These are phyloP conservation scores for Mesodorylaimus sp. DNA, from an alignment of 2,888 invertebrate species.

Conservation along the genomic window DNA sequence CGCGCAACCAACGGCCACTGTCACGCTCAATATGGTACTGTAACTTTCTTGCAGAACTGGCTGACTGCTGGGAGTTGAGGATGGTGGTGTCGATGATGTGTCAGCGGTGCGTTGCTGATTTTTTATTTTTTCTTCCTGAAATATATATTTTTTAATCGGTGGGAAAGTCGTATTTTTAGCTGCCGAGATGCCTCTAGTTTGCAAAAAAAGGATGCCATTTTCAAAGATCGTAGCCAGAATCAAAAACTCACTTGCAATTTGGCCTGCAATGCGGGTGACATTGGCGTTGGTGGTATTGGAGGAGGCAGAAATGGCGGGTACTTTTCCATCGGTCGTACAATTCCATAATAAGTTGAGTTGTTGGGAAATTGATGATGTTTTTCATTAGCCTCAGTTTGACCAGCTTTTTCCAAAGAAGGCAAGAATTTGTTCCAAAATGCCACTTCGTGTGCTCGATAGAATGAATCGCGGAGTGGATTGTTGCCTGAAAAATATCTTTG, in stretches of 20 bases:
- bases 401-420: conserved; percentile 21
- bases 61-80: conserved; percentile 9
- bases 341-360: conserved; percentile 24
- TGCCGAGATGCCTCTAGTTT: too few species aligned
- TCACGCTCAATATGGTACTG: conserved; percentile 17
- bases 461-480: conserved; percentile 23
- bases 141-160: too few species aligned
- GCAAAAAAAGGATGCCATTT: too few species aligned
- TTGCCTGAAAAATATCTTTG: conserved; percentile 17
- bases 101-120: not conserved
- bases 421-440: conserved; percentile 28
- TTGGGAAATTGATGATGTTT: conserved; percentile 22
- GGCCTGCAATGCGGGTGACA: conserved; percentile 4
- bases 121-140: conserved; percentile 5
- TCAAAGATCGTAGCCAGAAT: too few species aligned
- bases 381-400: conserved; percentile 16
- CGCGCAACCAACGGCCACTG: conserved; percentile 21
- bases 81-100: conserved; percentile 13
- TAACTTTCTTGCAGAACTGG: conserved; percentile 13
- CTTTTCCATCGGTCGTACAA: conserved; percentile 19
- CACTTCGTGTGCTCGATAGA: conserved; percentile 23
- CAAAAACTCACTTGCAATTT: not conserved
- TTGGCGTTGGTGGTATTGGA: conserved; percentile 17
- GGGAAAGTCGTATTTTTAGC: too few species aligned
- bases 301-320: conserved; percentile 25